phyloP scores from a whole-genome alignment of 2,797 vertebrate genomes.

The Falco rusticolus region DNA sequence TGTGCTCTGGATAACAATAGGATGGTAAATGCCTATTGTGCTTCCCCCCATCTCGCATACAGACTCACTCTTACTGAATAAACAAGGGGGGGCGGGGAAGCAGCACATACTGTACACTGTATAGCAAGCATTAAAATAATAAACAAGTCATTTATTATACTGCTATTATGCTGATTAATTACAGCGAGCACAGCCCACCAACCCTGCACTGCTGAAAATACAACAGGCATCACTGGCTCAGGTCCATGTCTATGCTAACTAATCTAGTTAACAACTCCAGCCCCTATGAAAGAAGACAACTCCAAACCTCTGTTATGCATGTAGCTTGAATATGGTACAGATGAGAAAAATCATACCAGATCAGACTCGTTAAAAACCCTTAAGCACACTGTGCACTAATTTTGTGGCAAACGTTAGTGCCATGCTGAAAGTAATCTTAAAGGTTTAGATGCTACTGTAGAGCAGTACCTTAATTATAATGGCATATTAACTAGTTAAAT shows the following conservation, averaged over 20 bases:
- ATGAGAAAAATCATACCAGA: not conserved
- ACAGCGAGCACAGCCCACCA: not conserved
- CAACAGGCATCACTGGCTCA: not conserved
- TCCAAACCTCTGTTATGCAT: not conserved
- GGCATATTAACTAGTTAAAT: not conserved
- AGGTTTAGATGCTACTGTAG: not conserved
- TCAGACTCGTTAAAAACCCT: not conserved
- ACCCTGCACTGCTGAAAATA: not conserved
- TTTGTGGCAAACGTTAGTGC: not conserved
- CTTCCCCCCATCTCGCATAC: not conserved
- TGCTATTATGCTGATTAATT: not conserved
- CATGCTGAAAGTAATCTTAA: not conserved
- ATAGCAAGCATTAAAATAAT: conserved; percentile 4
- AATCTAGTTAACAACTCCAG: not conserved
- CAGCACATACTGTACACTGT: not conserved
- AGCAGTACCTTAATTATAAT: not conserved
- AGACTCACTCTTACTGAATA: not conserved
- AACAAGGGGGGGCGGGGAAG: not conserved
- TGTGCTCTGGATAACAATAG: not conserved
- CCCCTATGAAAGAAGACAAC: not conserved
- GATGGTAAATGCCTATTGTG: not conserved
- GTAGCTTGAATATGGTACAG: not conserved
- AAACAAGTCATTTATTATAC: not conserved
- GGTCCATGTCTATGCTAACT: rapidly evolving
- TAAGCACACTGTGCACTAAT: not conserved